phyloP scores from a whole-genome alignment of 2,113 vertebrate genomes.

The Planiliza haematocheilus region DNA sequence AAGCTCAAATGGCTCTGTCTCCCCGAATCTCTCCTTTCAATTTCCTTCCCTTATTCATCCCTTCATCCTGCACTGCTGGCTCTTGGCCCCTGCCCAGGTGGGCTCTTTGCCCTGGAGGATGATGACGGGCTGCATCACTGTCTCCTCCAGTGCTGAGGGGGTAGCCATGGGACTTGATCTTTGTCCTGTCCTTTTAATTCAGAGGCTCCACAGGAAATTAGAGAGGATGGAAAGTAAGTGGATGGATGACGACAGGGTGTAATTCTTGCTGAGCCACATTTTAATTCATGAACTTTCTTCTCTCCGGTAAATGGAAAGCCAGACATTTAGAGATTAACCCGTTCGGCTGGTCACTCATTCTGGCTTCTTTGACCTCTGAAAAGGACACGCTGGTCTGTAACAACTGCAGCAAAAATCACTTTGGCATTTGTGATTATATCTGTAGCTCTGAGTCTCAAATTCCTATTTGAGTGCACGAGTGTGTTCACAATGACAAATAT shows the following conservation, averaged over 20 bases:
- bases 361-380: slow-evolving; percentile 83
- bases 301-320: slow-evolving; percentile 7
- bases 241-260: not conserved
- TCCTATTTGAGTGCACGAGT: too few relatives aligned
- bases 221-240: not conserved
- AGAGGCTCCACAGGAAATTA: slow-evolving; percentile 82
- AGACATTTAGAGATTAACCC: slow-evolving; percentile 21
- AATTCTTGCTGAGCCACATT: slow-evolving; percentile 1
- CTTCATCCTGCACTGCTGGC: slow-evolving; percentile 71
- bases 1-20: slow-evolving; percentile 46
- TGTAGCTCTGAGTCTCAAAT: not conserved
- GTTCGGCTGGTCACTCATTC: not conserved
- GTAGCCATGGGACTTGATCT: slow-evolving; percentile 86
- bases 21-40: slow-evolving; percentile 22
- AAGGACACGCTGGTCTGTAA: slow-evolving; percentile 83
- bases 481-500: too few relatives aligned
- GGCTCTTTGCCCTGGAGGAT: slow-evolving; percentile 86
- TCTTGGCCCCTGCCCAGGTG: slow-evolving; percentile 88
- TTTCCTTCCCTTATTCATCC: slow-evolving; percentile 44
- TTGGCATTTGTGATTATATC: slow-evolving; percentile 14
- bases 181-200: slow-evolving; percentile 86
- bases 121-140: slow-evolving; percentile 87
- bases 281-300: not conserved
- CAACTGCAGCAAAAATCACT: slow-evolving; percentile 55
- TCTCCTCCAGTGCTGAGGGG: slow-evolving; percentile 85